Percentiles rank a stretch among this genome's conserved stretches.
These are phyloP conservation scores for Camptogramma bilineatum DNA, from an alignment of 2,888 invertebrate genomes.

Conservation along the genomic window DNA sequence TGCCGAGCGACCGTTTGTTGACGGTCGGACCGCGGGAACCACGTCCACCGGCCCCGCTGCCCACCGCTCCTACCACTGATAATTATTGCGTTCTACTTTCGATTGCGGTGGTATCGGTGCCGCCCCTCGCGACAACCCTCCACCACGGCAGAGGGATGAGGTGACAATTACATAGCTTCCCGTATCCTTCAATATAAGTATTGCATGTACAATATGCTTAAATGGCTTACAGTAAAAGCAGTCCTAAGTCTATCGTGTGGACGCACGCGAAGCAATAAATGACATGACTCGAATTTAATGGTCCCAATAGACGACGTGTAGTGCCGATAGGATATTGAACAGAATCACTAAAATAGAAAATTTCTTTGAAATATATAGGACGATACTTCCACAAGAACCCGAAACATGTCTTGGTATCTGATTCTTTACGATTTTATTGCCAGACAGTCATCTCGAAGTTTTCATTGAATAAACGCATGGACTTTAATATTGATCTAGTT, in stretches of 20 bases:
- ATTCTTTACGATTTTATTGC: background rate
- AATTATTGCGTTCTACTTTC: conserved; percentile 82
- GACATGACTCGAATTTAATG: conserved; percentile 63
- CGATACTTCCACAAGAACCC: background rate
- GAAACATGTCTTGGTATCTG: background rate
- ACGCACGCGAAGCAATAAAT: conserved; percentile 74
- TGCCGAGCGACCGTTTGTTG: conserved; percentile 84
- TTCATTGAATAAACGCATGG: background rate
- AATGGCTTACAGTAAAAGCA: conserved; percentile 77
- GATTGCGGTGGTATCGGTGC: conserved; percentile 72
- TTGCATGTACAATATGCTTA: conserved; percentile 69
- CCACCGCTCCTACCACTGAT: conserved; percentile 63
- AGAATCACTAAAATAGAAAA: conserved; percentile 50
- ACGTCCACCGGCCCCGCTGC: conserved; percentile 64
- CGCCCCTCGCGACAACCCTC: conserved; percentile 55
- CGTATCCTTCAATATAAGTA: conserved; percentile 66
- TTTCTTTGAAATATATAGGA: background rate
- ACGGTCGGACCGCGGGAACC: conserved; percentile 78
- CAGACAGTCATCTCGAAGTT: background rate
- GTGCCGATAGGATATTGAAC: conserved; percentile 61
- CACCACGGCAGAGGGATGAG: conserved; percentile 69
- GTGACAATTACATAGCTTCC: conserved; percentile 73
- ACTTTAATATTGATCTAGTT: background rate
- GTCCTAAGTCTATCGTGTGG: conserved; percentile 59
- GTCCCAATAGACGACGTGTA: conserved; percentile 52